Percentiles rank a stretch among this genome's conserved stretches.
These are phyloP conservation scores for Uloborus plumipes DNA, from an alignment of 2,888 invertebrate genomes.

Conservation along the genomic window DNA sequence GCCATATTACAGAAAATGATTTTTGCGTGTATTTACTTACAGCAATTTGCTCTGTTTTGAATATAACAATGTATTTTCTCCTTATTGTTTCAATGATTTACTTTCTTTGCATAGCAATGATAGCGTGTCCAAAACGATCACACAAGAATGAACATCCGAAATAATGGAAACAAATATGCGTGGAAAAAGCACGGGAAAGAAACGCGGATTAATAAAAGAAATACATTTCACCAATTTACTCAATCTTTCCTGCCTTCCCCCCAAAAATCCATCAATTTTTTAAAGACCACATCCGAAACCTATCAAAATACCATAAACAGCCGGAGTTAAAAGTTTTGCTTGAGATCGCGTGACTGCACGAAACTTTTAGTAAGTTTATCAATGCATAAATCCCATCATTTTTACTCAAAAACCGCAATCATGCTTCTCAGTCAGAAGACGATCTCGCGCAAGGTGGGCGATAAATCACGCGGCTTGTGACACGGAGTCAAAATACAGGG, in stretches of 20 bases:
- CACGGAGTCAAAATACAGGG: background rate
- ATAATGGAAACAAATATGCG: background rate
- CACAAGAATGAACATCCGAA: too few relatives aligned
- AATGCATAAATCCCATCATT: slow-evolving; percentile 59
- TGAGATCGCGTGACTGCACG: slow-evolving; percentile 30
- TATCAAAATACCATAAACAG: slow-evolving; percentile 29
- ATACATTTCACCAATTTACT: too few relatives aligned
- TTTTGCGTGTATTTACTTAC: too few relatives aligned
- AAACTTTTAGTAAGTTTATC: slow-evolving; percentile 40
- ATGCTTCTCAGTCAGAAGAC: slow-evolving; percentile 16
- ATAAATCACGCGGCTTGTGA: slow-evolving; percentile 45
- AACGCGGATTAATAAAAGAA: background rate
- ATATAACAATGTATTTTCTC: too few relatives aligned
- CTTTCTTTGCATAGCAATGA: too few relatives aligned
- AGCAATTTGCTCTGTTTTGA: too few relatives aligned
- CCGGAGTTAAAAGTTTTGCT: background rate
- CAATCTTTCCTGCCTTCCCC: too few relatives aligned
- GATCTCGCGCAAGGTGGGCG: slow-evolving; percentile 14
- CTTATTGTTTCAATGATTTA: too few relatives aligned
- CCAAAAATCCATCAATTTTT: background rate
- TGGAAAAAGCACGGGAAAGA: background rate
- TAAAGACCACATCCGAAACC: slow-evolving; percentile 14
- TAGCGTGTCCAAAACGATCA: too few relatives aligned
- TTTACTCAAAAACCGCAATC: slow-evolving; percentile 28
- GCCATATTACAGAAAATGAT: too few relatives aligned